Evolutionary conservation across 2,113 vertebrate genomes (phyloP).

Genomic region (Macheiramphus alcinus): DNA sequence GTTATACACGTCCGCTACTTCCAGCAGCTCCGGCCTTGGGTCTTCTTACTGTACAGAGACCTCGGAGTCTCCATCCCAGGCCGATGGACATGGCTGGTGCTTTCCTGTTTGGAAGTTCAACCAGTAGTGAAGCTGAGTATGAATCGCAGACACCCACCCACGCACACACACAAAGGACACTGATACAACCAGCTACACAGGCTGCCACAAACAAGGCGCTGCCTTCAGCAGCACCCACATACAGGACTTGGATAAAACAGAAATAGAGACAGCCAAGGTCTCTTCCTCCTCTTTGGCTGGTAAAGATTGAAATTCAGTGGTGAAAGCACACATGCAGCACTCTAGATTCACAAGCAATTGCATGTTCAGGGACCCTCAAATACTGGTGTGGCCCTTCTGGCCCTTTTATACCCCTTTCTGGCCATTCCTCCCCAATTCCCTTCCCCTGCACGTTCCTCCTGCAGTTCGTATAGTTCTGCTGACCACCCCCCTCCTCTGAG

Average conservation of each 20-base stretch:
- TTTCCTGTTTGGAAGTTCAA: neutral
- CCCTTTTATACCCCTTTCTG: neutral
- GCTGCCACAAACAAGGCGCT: neutral
- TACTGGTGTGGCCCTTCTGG: neutral
- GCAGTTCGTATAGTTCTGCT: neutral
- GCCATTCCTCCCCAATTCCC: neutral
- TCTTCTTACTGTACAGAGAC: neutral
- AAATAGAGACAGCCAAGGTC: neutral
- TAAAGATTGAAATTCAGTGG: neutral
- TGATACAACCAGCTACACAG: fast-evolving
- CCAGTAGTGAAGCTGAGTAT: neutral
- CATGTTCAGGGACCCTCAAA: fast-evolving
- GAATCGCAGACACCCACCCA: neutral
- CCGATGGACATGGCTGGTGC: fast-evolving
- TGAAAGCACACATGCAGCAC: neutral
- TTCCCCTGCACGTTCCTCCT: neutral
- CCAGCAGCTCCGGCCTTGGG: neutral
- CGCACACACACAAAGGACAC: neutral
- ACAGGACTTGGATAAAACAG: neutral
- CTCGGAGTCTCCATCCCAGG: neutral
- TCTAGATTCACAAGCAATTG: neutral
- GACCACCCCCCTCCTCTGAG: neutral
- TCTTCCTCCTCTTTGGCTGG: neutral
- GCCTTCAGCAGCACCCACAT: neutral
- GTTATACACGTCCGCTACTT: neutral